Conservation (phyloP, 2,797 vertebrate species). For the Melanotaenia boesemani region DNA sequence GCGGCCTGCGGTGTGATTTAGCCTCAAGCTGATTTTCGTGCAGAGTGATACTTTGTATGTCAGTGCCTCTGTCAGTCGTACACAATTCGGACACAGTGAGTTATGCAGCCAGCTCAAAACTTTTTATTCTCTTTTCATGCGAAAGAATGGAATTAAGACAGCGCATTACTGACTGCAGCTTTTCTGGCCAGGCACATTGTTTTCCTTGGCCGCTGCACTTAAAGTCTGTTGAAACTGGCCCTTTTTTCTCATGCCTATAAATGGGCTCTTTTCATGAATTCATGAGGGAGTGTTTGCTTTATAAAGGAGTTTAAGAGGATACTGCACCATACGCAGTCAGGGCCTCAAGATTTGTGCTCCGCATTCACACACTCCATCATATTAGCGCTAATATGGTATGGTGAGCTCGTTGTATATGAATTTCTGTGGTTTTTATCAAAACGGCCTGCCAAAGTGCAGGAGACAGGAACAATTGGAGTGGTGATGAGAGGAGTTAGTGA, state of each 20-base stretch:
- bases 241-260: slow-evolving; percentile 77
- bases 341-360: slow-evolving; percentile 60
- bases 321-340: slow-evolving; percentile 61
- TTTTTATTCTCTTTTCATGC: slow-evolving; percentile 76
- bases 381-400: slow-evolving; percentile 63
- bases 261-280: slow-evolving; percentile 81
- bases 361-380: slow-evolving; percentile 71
- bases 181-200: slow-evolving; percentile 81
- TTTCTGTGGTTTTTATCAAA: slow-evolving; percentile 72
- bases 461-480: slow-evolving; percentile 64
- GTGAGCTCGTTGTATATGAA: slow-evolving; percentile 46
- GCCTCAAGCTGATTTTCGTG: slow-evolving; percentile 63
- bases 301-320: slow-evolving; percentile 74
- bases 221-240: slow-evolving; percentile 71
- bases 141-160: slow-evolving; percentile 79
- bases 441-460: slow-evolving; percentile 44
- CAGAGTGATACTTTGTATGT: slow-evolving; percentile 68
- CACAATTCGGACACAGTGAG: slow-evolving; percentile 59
- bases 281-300: slow-evolving; percentile 74
- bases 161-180: slow-evolving; percentile 68
- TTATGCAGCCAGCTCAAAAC: slow-evolving; percentile 63
- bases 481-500: slow-evolving; percentile 69
- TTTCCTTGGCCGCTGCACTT: slow-evolving; percentile 82
- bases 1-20: slow-evolving; percentile 62
- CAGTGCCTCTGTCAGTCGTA: slow-evolving; percentile 67